Percentiles rank a stretch among this genome's conserved stretches.
Evolutionary conservation across 2,797 vertebrate species (phyloP).

Genomic region (Gymnodraco acuticeps): DNA sequence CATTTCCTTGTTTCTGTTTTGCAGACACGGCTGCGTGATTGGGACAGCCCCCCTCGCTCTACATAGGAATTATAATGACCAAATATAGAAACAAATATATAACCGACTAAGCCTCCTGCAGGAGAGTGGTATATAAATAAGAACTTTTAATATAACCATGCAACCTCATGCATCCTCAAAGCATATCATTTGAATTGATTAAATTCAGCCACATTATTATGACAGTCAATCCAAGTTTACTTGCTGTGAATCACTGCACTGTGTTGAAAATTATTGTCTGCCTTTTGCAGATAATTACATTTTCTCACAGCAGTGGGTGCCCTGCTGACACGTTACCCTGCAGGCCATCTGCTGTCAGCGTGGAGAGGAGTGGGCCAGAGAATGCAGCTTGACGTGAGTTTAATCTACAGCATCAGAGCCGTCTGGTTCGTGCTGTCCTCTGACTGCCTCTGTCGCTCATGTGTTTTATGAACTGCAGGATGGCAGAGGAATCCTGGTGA

Average conservation of each 20-base stretch:
- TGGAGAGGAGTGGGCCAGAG: constrained; percentile 17
- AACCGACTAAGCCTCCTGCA: constrained; percentile 51
- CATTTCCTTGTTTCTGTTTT: constrained; percentile 58
- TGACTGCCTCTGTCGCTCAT: constrained; percentile 31
- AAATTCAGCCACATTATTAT: constrained; percentile 28
- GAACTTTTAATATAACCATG: constrained; percentile 30
- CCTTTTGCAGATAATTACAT: constrained; percentile 49
- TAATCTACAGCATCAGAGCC: constrained; percentile 49
- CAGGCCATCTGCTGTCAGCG: constrained; percentile 61
- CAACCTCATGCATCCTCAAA: constrained; percentile 2
- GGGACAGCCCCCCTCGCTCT: constrained; percentile 37
- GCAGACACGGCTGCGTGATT: constrained; percentile 39
- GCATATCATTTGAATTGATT: constrained; percentile 46
- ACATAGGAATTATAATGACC: constrained; percentile 58
- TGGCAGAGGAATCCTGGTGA: constrained; percentile 4
- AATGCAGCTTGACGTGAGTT: constrained; percentile 51
- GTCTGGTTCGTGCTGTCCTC: constrained; percentile 35
- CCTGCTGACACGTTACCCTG: constrained; percentile 68
- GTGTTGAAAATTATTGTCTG: constrained; percentile 20
- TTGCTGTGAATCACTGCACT: constrained; percentile 12
- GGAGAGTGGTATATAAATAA: constrained; percentile 45
- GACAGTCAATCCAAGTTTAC: constrained; percentile 21
- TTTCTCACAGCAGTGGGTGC: constrained; percentile 60
- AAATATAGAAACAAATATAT: constrained; percentile 72
- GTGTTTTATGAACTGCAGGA: constrained; percentile 22